phyloP scores from a whole-genome alignment of 2,888 invertebrate species.

The Lepetodrilus schrolli region DNA sequence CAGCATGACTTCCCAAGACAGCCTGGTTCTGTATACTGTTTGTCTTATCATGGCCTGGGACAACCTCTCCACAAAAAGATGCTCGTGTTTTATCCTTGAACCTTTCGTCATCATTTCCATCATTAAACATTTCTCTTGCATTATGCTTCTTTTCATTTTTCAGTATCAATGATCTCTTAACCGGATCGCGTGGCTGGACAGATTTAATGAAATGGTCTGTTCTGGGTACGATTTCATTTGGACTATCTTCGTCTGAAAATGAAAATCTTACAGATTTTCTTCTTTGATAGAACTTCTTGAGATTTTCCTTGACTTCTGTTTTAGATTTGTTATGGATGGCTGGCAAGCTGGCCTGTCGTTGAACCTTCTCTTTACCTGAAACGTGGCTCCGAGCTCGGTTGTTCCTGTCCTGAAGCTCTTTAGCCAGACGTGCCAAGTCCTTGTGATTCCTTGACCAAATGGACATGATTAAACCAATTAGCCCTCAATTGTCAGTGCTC shows the following conservation, averaged over 20 bases:
- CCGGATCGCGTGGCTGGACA: too few species aligned
- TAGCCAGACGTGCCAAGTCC: conserved; percentile 40
- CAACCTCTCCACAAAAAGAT: too few species aligned
- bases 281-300: too few species aligned
- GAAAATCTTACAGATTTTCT: not conserved
- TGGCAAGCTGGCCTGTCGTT: not conserved
- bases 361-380: not conserved
- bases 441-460: conserved; percentile 44
- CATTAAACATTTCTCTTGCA: not conserved
- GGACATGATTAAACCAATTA: conserved; percentile 36
- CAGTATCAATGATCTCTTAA: too few species aligned
- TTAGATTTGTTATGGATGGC: too few species aligned
- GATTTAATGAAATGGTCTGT: too few species aligned
- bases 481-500: too few species aligned
- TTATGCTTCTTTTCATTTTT: too few species aligned
- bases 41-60: too few species aligned
- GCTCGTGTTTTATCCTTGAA: not conserved
- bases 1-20: too few species aligned
- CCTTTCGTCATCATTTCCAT: not conserved
- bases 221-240: not conserved
- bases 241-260: not conserved
- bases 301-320: too few species aligned
- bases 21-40: not conserved
- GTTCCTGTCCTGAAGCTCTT: conserved; percentile 37
- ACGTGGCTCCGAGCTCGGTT: not conserved